These are phyloP conservation scores for Enteromius trimaculatus DNA, from an alignment of 2,797 vertebrate species.

Conservation along the genomic window DNA sequence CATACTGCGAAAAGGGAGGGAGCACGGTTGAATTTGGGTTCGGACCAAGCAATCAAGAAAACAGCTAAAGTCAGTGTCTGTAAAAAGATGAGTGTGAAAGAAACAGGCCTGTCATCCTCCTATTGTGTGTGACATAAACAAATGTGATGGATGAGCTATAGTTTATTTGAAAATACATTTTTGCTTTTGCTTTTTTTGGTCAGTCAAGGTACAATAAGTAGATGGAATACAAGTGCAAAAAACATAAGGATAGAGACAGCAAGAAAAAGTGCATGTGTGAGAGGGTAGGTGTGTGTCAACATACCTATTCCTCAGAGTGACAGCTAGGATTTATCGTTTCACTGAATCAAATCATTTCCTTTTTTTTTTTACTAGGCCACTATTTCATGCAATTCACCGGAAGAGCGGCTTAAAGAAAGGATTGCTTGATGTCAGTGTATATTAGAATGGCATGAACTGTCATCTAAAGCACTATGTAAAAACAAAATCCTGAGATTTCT, in stretches of 20 bases:
- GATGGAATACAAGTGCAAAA: neutral
- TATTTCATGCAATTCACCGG: slow-evolving; percentile 14
- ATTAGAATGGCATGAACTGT: slow-evolving; percentile 29
- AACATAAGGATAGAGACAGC: neutral
- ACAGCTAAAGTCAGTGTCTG: neutral
- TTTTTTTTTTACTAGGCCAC: neutral
- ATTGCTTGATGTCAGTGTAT: slow-evolving; percentile 10
- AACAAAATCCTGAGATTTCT: slow-evolving; percentile 28
- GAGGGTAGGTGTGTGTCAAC: neutral
- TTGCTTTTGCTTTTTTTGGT: neutral
- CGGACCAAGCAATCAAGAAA: neutral
- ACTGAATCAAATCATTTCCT: slow-evolving; percentile 29
- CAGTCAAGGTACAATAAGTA: neutral
- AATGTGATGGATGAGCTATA: neutral
- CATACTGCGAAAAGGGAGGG: neutral
- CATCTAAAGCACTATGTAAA: slow-evolving; percentile 14
- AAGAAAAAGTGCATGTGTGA: slow-evolving; percentile 7
- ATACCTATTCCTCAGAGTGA: neutral
- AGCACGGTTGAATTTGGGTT: neutral
- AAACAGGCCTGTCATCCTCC: neutral
- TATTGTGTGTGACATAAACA: neutral
- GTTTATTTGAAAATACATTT: slow-evolving; percentile 17
- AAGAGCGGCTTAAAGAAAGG: neutral
- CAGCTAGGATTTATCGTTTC: slow-evolving; percentile 49
- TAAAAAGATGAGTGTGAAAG: slow-evolving; percentile 10